These are phyloP conservation scores for Agrypnus murinus DNA, from an alignment of 2,888 invertebrate species.

Conservation along the genomic window DNA sequence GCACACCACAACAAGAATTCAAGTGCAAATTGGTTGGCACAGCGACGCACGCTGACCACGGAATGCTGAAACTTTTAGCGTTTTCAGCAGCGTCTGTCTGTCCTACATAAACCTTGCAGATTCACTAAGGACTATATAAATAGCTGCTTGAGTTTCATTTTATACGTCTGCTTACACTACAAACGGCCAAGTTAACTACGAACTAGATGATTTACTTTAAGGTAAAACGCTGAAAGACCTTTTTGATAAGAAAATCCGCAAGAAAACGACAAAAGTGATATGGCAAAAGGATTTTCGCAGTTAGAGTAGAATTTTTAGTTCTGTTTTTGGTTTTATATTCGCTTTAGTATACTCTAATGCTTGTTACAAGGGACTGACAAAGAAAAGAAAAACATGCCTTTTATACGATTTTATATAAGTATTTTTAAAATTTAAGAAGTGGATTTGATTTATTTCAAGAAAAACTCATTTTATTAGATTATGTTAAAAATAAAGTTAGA, in stretches of 20 bases:
- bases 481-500: too few relatives aligned
- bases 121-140: constrained; percentile 59
- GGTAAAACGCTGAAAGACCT: not conserved
- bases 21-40: constrained; percentile 41
- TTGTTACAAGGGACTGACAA: too few relatives aligned
- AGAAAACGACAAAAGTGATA: not conserved
- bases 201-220: not conserved
- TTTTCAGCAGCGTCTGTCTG: constrained; percentile 52
- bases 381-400: too few relatives aligned
- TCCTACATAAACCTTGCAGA: constrained; percentile 55
- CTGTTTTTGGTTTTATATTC: not conserved
- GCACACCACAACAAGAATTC: constrained; percentile 43
- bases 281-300: not conserved
- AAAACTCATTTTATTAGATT: too few relatives aligned
- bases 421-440: too few relatives aligned
- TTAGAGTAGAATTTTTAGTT: not conserved
- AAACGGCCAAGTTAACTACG: constrained; percentile 15
- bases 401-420: too few relatives aligned
- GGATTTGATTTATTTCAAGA: too few relatives aligned
- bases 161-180: constrained; percentile 40
- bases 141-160: constrained; percentile 57
- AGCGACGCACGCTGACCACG: constrained; percentile 46
- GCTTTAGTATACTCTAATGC: too few relatives aligned
- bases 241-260: not conserved
- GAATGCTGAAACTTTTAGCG: constrained; percentile 48